Conservation (phyloP, 2,888 invertebrate species). For the Dryadula phaetusa region DNA sequence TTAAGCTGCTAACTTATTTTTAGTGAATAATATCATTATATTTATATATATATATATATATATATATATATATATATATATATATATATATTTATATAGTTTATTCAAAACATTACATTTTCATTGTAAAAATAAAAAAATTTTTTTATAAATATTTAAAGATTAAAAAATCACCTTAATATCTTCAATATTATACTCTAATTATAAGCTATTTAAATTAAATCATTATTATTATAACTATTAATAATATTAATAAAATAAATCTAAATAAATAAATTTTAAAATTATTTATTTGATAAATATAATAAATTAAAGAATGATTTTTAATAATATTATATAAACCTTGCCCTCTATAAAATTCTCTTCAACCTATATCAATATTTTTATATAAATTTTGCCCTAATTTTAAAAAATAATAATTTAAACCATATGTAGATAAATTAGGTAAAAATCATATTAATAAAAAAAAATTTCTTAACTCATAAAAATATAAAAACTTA, state of each 20-base stretch:
- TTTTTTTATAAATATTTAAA: too few relatives aligned
- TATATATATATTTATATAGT: slow-evolving; percentile 1
- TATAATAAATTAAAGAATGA: too few relatives aligned
- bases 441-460: slow-evolving; percentile 84
- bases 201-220: too few relatives aligned
- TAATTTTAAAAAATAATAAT: slow-evolving; percentile 73
- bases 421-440: slow-evolving; percentile 75
- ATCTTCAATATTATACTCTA: too few relatives aligned
- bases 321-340: too few relatives aligned
- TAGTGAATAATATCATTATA: slow-evolving; percentile 67
- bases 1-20: slow-evolving; percentile 87
- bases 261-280: too few relatives aligned
- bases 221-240: slow-evolving; percentile 1
- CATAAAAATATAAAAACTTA: slow-evolving; percentile 69
- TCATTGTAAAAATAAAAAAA: slow-evolving; percentile 1
- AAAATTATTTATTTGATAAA: too few relatives aligned
- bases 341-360: too few relatives aligned
- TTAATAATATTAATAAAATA: slow-evolving; percentile 57
- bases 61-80: too few relatives aligned
- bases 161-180: too few relatives aligned
- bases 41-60: too few relatives aligned
- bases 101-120: neutral
- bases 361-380: too few relatives aligned
- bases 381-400: slow-evolving; percentile 68
- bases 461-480: slow-evolving; percentile 62